phyloP scores from a whole-genome alignment of 2,888 invertebrate genomes.

The Sicus ferrugineus region DNA sequence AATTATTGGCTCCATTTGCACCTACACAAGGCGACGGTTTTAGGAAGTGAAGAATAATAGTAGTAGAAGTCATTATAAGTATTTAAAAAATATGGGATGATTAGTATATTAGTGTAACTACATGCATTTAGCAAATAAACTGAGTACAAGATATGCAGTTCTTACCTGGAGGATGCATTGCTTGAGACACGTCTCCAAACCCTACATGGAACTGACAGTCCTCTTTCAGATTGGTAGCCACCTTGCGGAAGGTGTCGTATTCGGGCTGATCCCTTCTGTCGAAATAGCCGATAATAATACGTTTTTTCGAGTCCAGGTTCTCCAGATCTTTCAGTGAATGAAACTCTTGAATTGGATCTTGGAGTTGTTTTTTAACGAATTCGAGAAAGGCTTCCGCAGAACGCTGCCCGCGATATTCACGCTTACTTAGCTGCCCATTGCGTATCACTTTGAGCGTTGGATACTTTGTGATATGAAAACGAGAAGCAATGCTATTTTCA shows the following conservation, averaged over 20 bases:
- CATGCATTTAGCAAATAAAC: no score
- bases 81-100: no score
- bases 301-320: conserved; percentile 78
- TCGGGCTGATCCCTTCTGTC: conserved; percentile 80
- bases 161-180: conserved; percentile 85
- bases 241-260: conserved; percentile 80
- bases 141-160: no score
- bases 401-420: conserved; percentile 89
- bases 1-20: conserved; percentile 32
- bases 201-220: conserved; percentile 95
- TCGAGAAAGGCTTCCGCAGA: conserved; percentile 89
- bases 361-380: conserved; percentile 88
- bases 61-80: no score
- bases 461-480: conserved; percentile 97
- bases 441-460: conserved; percentile 95
- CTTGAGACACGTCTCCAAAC: conserved; percentile 81
- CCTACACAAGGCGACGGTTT: conserved; percentile 19
- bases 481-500: conserved; percentile 83
- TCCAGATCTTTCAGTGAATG: conserved; percentile 75
- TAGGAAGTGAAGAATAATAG: not conserved
- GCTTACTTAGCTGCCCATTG: conserved; percentile 88
- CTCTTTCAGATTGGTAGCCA: conserved; percentile 88
- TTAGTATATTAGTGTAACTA: no score
- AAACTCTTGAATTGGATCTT: conserved; percentile 85
- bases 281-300: conserved; percentile 92